phyloP scores from a whole-genome alignment of 2,888 invertebrate species.

The Neoaliturus tenellus region DNA sequence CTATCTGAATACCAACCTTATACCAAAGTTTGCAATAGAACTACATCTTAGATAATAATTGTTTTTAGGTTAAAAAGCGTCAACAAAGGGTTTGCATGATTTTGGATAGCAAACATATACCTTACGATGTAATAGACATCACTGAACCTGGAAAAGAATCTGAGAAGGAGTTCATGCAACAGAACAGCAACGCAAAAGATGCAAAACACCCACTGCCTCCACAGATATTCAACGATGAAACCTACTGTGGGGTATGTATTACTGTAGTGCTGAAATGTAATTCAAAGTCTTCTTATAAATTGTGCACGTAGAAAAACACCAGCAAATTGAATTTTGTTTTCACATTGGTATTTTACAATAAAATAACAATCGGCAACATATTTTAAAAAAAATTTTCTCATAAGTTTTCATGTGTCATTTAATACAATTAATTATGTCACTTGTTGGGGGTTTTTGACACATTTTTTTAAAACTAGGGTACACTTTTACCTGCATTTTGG shows the following conservation, averaged over 20 bases:
- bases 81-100: constrained; percentile 97
- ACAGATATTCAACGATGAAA: constrained; percentile 94
- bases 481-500: too few relatives aligned
- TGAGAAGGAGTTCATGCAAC: constrained; percentile 95
- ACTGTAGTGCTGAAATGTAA: too few relatives aligned
- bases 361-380: constrained; percentile 41
- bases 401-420: too few relatives aligned
- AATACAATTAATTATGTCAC: too few relatives aligned
- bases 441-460: too few relatives aligned
- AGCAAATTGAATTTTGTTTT: constrained; percentile 26
- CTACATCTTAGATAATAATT: neutral
- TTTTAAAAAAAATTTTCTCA: neutral
- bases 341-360: constrained; percentile 21
- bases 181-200: constrained; percentile 85
- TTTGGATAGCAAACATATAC: constrained; percentile 92
- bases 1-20: too few relatives aligned
- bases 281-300: constrained; percentile 32
- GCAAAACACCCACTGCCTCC: constrained; percentile 92
- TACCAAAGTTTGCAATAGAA: too few relatives aligned
- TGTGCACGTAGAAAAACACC: constrained; percentile 47
- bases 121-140: constrained; percentile 94
- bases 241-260: constrained; percentile 91
- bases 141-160: constrained; percentile 94
- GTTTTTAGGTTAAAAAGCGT: constrained; percentile 93
- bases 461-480: too few relatives aligned